These are phyloP conservation scores for Heloderma charlesbogerti DNA, from an alignment of 2,113 vertebrate genomes.

Conservation along the genomic window DNA sequence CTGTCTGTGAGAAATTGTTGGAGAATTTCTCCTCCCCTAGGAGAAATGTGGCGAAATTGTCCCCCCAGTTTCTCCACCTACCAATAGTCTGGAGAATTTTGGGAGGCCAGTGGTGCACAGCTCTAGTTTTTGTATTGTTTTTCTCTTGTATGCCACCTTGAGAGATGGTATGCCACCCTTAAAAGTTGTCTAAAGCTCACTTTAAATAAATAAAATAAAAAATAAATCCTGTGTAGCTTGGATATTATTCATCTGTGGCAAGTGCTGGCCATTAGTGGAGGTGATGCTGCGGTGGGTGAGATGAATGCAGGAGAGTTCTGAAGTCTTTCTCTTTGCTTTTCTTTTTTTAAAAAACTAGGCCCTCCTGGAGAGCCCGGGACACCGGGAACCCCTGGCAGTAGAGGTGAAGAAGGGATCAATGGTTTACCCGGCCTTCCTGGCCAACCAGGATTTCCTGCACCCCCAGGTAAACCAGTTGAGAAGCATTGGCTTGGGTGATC, in stretches of 20 bases:
- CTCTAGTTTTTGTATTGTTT: no score
- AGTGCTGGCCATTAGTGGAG: neutral
- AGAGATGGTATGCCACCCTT: no score
- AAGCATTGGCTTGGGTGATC: neutral
- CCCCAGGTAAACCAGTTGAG: conserved; percentile 74
- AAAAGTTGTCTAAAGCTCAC: no score
- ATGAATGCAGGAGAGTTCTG: conserved; percentile 14
- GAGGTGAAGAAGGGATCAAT: conserved; percentile 80
- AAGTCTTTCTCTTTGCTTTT: conserved; percentile 35
- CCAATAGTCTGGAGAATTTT: no score
- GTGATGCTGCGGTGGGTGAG: neutral
- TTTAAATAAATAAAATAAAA: no score
- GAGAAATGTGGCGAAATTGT: no score
- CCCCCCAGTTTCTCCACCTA: no score
- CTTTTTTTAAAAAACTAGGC: conserved; percentile 71
- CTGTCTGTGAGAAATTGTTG: no score
- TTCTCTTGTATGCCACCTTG: no score
- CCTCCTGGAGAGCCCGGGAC: conserved; percentile 80
- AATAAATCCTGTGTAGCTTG: neutral
- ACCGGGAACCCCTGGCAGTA: conserved; percentile 78
- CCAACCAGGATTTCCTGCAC: conserved; percentile 73
- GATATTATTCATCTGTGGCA: no score
- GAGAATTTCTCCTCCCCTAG: no score
- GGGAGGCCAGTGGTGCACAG: no score
- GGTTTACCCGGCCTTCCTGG: conserved; percentile 85